These are phyloP conservation scores for Luidia sarsii DNA, from an alignment of 53 echinoderm and acorn worm genomes.

Conservation along the genomic window DNA sequence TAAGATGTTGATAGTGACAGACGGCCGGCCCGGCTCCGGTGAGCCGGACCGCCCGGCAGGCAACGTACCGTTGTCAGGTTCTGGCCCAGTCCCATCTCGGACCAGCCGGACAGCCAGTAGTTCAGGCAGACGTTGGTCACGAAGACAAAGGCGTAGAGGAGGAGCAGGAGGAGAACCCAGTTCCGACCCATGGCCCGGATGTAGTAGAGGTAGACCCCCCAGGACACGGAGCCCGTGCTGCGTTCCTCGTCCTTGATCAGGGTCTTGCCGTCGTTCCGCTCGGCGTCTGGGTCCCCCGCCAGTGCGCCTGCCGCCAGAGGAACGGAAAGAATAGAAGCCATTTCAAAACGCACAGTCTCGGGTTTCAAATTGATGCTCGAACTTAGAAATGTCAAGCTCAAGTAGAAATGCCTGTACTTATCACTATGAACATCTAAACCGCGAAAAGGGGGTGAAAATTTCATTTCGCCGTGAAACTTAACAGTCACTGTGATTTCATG, in stretches of 20 bases:
- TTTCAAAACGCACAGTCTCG: too few relatives aligned
- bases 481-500: too few relatives aligned
- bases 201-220: slow-evolving; percentile 70
- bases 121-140: slow-evolving; percentile 61
- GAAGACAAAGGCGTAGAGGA: slow-evolving; percentile 38
- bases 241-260: slow-evolving; percentile 65
- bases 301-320: not conserved
- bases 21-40: too few relatives aligned
- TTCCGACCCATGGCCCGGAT: slow-evolving; percentile 55
- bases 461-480: too few relatives aligned
- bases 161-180: slow-evolving; percentile 19
- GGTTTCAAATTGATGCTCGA: too few relatives aligned
- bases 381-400: too few relatives aligned
- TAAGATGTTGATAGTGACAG: too few relatives aligned
- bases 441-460: too few relatives aligned
- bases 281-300: not conserved
- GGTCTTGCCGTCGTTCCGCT: slow-evolving; percentile 21
- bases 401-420: too few relatives aligned
- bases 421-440: too few relatives aligned
- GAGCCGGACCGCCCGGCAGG: too few relatives aligned
- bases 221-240: slow-evolving; percentile 74
- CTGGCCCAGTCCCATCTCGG: slow-evolving; percentile 53
- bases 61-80: slow-evolving; percentile 59
- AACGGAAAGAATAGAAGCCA: too few relatives aligned
- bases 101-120: slow-evolving; percentile 92